Conservation (phyloP, 2,888 invertebrate species). For the Megastigmus dorsalis region DNA sequence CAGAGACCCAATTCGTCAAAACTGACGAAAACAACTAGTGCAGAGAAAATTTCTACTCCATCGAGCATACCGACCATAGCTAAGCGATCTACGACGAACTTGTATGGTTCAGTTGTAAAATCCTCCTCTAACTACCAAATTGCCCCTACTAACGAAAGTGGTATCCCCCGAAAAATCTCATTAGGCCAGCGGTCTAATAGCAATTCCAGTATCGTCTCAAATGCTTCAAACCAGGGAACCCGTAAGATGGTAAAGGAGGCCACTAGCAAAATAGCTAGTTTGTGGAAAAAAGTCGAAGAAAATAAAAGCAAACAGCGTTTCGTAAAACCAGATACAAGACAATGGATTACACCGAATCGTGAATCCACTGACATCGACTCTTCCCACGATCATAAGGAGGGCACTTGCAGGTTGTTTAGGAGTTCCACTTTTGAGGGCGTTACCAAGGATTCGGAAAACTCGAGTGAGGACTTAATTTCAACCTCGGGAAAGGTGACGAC, state of each 20-base stretch:
- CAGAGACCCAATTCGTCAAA: conserved; percentile 56
- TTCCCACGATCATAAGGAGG: conserved; percentile 35
- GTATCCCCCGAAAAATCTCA: conserved; percentile 55
- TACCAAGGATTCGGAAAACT: conserved; percentile 57
- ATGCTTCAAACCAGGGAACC: conserved; percentile 60
- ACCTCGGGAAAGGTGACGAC: conserved; percentile 11
- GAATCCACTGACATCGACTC: conserved; percentile 41
- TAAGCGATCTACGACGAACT: conserved; percentile 55
- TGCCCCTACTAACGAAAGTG: conserved; percentile 60
- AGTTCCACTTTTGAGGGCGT: conserved; percentile 81
- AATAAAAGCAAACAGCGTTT: conserved; percentile 78
- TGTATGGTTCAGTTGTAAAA: conserved; percentile 35
- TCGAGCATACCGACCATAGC: conserved; percentile 56
- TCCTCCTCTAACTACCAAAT: conserved; percentile 55
- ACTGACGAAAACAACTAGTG: conserved; percentile 58
- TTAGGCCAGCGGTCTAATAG: conserved; percentile 76
- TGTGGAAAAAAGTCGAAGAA: conserved; percentile 88
- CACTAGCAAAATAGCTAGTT: conserved; percentile 86
- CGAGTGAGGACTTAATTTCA: conserved; percentile 16
- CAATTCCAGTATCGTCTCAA: conserved; percentile 76
- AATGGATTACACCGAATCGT: conserved; percentile 73
- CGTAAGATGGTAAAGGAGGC: conserved; percentile 77
- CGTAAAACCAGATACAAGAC: conserved; percentile 78
- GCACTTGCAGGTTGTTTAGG: conserved; percentile 73
- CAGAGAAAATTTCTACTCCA: conserved; percentile 61